phyloP scores from a whole-genome alignment of 2,113 vertebrate genomes.

The Sula dactylatra region DNA sequence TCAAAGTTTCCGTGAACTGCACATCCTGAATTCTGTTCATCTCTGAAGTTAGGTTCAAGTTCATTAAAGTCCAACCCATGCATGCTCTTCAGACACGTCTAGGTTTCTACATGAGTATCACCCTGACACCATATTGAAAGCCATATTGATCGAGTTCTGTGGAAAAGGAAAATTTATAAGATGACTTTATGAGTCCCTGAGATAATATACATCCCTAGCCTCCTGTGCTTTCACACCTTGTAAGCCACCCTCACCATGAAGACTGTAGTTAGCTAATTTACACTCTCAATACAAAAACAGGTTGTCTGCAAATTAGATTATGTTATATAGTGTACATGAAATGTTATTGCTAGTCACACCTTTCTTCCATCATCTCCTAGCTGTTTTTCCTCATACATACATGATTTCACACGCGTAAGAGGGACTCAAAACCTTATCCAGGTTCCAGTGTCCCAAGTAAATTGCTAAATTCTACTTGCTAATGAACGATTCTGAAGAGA shows the following conservation, averaged over 20 bases:
- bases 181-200: background rate
- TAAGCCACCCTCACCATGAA: background rate
- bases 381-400: background rate
- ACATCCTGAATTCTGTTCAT: background rate
- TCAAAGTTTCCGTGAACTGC: background rate
- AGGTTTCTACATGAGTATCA: background rate
- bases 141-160: background rate
- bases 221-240: background rate
- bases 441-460: background rate
- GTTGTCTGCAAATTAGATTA: background rate
- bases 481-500: background rate
- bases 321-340: background rate
- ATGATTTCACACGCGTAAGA: background rate
- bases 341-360: background rate
- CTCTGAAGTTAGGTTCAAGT: background rate
- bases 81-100: background rate
- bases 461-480: background rate
- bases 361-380: background rate
- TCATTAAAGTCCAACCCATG: background rate
- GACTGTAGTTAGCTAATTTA: background rate
- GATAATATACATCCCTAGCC: accelerated
- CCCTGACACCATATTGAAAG: background rate
- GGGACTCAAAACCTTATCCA: background rate
- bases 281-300: background rate
- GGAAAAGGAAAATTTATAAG: background rate